Conservation (phyloP, 2,797 vertebrate genomes). For the Typhlichthys subterraneus region DNA sequence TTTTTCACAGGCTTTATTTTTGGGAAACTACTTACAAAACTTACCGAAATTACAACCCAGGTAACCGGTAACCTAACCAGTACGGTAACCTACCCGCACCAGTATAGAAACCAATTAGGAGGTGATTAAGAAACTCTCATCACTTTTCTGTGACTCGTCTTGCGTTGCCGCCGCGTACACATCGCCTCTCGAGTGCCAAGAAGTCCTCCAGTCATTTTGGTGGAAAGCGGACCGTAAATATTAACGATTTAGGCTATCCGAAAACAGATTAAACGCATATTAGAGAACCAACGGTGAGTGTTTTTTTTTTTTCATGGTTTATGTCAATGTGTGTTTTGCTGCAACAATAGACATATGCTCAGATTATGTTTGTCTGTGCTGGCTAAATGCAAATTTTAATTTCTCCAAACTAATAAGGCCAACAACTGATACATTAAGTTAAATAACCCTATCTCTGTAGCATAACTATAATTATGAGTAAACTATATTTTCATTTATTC, state of each 20-base stretch:
- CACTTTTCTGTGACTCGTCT: constrained; percentile 52
- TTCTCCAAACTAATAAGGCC: background rate
- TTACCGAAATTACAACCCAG: constrained; percentile 16
- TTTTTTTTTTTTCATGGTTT: background rate
- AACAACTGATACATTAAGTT: no score
- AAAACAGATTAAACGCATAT: constrained; percentile 15
- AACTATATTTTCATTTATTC: no score
- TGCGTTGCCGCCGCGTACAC: constrained; percentile 18
- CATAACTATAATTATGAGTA: no score
- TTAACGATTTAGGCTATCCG: background rate
- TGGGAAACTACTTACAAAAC: constrained; percentile 23
- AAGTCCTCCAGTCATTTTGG: constrained; percentile 38
- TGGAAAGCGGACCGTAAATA: constrained; percentile 34
- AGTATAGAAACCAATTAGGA: constrained; percentile 36
- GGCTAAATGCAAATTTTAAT: background rate
- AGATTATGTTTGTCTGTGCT: background rate
- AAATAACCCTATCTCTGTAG: no score
- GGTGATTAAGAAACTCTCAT: constrained; percentile 54
- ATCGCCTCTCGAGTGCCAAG: constrained; percentile 33
- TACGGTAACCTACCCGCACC: constrained; percentile 10
- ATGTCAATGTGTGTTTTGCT: background rate
- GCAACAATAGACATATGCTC: background rate
- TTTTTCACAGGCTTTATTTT: constrained; percentile 13
- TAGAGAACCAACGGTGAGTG: constrained; percentile 48
- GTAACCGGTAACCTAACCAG: constrained; percentile 2